A percentile compares a stretch with the other conserved stretches of the same genome.
Evolutionary conservation across 2,797 vertebrate species (phyloP).

Genomic region (Bradypodion ventrale): DNA sequence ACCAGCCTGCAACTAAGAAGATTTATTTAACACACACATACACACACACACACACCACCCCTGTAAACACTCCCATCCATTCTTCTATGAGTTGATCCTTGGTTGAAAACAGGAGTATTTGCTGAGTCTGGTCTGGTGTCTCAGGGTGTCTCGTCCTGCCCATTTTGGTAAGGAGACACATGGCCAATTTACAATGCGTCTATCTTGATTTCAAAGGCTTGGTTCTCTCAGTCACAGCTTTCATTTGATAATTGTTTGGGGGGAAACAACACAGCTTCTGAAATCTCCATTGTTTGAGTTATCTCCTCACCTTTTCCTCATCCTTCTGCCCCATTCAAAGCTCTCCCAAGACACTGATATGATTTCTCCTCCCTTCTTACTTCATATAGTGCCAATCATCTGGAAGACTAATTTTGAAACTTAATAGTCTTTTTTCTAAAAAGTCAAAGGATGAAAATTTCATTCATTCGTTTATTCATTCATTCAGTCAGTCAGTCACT

Average conservation of each 20-base stretch:
- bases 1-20: too few relatives aligned
- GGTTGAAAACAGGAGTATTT: constrained; percentile 1
- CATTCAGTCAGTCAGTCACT: too few relatives aligned
- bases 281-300: constrained; percentile 1
- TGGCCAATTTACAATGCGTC: not conserved
- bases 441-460: not conserved
- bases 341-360: not conserved
- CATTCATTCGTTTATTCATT: not conserved
- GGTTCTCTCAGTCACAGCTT: not conserved
- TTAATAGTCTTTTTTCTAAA: not conserved
- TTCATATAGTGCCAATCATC: not conserved
- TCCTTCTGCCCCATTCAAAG: not conserved
- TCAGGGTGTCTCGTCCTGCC: not conserved
- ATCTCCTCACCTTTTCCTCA: not conserved
- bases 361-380: not conserved
- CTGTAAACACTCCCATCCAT: not conserved
- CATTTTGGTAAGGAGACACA: not conserved
- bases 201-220: constrained; percentile 14
- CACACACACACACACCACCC: too few relatives aligned
- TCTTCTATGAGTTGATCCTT: not conserved
- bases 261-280: not conserved
- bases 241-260: constrained; percentile 14
- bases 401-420: not conserved
- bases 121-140: not conserved
- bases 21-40: too few relatives aligned